Evolutionary conservation across 2,113 vertebrate species (phyloP).

Genomic region (Lucifuga dentata): DNA sequence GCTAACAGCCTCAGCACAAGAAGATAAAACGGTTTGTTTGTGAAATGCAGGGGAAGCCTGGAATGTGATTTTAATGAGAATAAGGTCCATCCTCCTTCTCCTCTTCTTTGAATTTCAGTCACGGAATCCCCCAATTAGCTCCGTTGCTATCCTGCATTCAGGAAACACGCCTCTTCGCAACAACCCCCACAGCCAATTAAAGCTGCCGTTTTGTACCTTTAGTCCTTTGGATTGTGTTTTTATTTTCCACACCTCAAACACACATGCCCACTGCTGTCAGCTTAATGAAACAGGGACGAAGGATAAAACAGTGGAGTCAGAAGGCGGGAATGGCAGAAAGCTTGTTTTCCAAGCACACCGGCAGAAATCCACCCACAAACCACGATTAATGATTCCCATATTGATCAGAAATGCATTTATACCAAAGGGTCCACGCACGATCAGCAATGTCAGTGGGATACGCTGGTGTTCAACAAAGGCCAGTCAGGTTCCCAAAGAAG

Average conservation of each 20-base stretch:
- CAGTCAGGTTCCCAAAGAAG: conserved; percentile 45
- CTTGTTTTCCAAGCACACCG: conserved; percentile 7
- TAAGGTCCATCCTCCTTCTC: background rate
- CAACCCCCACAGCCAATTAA: conserved; percentile 49
- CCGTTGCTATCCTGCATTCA: conserved; percentile 23
- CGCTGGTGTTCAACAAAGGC: conserved; percentile 14
- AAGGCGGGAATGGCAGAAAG: too few species aligned
- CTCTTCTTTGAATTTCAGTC: conserved; percentile 35
- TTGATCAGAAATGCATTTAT: conserved; percentile 13
- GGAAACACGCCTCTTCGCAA: conserved; percentile 21
- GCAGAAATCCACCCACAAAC: background rate
- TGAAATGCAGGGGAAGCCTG: background rate
- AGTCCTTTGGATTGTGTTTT: conserved; percentile 19
- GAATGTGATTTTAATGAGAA: conserved; percentile 50
- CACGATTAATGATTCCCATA: background rate
- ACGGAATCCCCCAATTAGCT: conserved; percentile 62
- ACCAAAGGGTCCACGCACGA: conserved; percentile 4
- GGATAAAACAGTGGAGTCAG: conserved; percentile 2
- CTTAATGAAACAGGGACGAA: conserved; percentile 23
- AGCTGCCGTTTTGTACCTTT: background rate
- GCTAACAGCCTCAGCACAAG: background rate
- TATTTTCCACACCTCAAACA: conserved; percentile 37
- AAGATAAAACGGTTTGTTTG: conserved; percentile 15
- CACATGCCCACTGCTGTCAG: background rate
- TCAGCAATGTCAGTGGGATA: background rate